These are phyloP conservation scores for Perca schrenkii DNA, from an alignment of 2,113 vertebrate species.

Conservation along the genomic window DNA sequence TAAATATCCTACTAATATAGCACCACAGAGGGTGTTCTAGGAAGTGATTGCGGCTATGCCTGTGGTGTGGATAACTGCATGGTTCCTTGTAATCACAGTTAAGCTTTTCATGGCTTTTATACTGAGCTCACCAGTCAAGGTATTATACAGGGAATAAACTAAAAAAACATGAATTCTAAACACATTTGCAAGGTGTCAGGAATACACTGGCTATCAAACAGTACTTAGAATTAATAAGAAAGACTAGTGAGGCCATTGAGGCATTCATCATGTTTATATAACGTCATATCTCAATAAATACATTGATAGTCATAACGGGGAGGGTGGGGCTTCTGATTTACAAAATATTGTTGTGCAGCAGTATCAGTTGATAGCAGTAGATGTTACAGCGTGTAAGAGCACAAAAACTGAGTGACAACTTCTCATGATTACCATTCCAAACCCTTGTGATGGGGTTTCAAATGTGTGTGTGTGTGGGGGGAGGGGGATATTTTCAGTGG, in stretches of 20 bases:
- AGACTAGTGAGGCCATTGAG: neutral
- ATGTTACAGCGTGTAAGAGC: neutral
- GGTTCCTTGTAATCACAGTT: conserved; percentile 10
- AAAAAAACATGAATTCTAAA: conserved; percentile 23
- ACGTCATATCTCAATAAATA: conserved; percentile 19
- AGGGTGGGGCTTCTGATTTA: conserved; percentile 22
- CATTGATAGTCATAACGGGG: conserved; percentile 15
- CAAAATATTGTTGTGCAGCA: conserved; percentile 3
- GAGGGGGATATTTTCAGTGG: too few relatives aligned
- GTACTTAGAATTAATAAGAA: conserved; percentile 5
- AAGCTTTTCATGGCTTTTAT: conserved; percentile 6
- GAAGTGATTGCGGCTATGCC: neutral
- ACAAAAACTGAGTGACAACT: too few relatives aligned
- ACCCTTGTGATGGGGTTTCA: too few relatives aligned
- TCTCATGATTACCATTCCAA: too few relatives aligned
- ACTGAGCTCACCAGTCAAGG: neutral
- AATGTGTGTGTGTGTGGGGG: too few relatives aligned
- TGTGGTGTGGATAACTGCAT: neutral
- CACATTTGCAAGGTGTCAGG: neutral
- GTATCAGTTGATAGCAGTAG: neutral
- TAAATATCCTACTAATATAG: neutral
- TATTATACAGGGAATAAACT: neutral
- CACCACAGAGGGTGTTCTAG: neutral
- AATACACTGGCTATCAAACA: conserved; percentile 3
- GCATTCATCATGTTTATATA: conserved; percentile 19